A percentile compares a stretch with the other conserved stretches of the same genome.
Evolutionary conservation across 2,888 invertebrate species (phyloP).

Genomic region (Lasius fuliginosus): DNA sequence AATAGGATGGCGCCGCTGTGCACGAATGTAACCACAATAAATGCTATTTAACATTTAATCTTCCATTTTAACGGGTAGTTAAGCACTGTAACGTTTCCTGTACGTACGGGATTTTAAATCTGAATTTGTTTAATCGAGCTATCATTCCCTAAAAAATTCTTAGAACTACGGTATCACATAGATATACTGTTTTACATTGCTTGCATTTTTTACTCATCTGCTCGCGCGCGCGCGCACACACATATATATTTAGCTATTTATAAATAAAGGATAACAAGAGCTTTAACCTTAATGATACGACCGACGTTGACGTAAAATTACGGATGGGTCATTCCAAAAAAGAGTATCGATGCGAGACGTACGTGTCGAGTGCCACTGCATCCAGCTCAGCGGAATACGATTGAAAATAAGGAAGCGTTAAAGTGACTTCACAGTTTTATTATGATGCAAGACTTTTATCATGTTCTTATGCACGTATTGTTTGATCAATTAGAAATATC

Average conservation of each 20-base stretch:
- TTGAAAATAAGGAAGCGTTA: slow-evolving; percentile 77
- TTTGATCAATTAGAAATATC: background rate
- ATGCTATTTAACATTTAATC: slow-evolving; percentile 58
- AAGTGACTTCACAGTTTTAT: slow-evolving; percentile 47
- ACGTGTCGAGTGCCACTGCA: slow-evolving; percentile 68
- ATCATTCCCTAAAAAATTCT: slow-evolving; percentile 21
- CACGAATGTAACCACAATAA: slow-evolving; percentile 44
- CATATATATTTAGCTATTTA: slow-evolving; percentile 23
- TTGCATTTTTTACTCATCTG: background rate
- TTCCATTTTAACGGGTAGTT: slow-evolving; percentile 53
- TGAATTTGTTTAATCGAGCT: slow-evolving; percentile 44
- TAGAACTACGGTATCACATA: background rate
- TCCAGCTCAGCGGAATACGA: slow-evolving; percentile 74
- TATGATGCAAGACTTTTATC: slow-evolving; percentile 4
- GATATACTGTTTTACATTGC: background rate
- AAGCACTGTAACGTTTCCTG: slow-evolving; percentile 41
- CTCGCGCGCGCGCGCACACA: background rate
- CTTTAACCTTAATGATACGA: slow-evolving; percentile 46
- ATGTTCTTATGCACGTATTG: background rate
- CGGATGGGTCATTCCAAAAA: slow-evolving; percentile 72
- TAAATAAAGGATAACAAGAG: slow-evolving; percentile 48
- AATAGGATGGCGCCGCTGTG: slow-evolving; percentile 40
- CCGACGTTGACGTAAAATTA: slow-evolving; percentile 53
- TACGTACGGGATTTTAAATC: slow-evolving; percentile 26
- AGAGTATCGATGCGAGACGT: slow-evolving; percentile 65